phyloP scores from a whole-genome alignment of 2,797 vertebrate species.

The Coregonus sp. region DNA sequence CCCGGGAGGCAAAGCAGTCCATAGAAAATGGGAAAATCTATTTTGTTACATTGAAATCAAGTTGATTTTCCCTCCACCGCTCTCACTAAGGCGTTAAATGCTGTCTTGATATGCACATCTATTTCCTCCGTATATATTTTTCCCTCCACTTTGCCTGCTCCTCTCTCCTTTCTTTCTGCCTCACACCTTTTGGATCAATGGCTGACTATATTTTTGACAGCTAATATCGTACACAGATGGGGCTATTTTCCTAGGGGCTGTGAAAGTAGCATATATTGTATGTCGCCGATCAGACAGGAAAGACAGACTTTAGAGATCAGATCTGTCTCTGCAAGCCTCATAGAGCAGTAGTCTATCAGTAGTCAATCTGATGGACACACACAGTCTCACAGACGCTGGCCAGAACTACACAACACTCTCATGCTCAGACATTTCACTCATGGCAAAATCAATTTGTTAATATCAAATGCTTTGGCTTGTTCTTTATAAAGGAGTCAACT shows the following conservation, averaged over 20 bases:
- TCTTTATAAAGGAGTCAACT: background rate
- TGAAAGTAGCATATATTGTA: constrained; percentile 16
- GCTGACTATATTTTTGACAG: constrained; percentile 52
- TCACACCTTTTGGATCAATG: constrained; percentile 50
- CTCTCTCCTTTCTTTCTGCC: constrained; percentile 13
- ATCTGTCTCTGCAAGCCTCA: background rate
- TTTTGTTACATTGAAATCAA: constrained; percentile 72
- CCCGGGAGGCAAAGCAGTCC: constrained; percentile 65
- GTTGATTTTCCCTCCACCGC: constrained; percentile 60
- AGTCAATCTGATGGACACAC: constrained; percentile 6
- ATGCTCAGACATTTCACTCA: background rate
- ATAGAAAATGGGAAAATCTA: constrained; percentile 82
- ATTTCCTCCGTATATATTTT: constrained; percentile 53
- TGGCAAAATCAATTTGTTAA: background rate
- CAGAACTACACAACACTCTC: background rate
- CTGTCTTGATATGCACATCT: constrained; percentile 65
- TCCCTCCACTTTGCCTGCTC: constrained; percentile 33
- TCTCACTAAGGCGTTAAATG: constrained; percentile 55
- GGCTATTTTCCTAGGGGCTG: constrained; percentile 31
- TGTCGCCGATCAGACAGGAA: constrained; percentile 14
- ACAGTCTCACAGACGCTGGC: background rate
- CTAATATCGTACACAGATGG: constrained; percentile 36
- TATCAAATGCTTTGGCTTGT: background rate
- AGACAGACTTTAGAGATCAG: constrained; percentile 2
- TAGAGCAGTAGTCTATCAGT: background rate